Base-by-base conservation (phyloP, 2,113 vertebrate species). In the human (Homo sapiens) region DNA sequence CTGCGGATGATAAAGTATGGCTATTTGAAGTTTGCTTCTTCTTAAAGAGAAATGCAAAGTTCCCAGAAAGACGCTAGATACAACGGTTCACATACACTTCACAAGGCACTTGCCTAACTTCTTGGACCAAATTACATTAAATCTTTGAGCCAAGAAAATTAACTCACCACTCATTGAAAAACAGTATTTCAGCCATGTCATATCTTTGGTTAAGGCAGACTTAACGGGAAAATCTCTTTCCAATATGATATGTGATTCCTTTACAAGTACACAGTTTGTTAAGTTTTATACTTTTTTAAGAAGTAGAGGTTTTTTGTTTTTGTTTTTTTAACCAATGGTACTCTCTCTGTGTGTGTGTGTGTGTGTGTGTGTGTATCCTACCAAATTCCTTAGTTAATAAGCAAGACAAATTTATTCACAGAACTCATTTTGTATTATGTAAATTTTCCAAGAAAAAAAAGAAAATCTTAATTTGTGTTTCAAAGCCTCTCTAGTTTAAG, bases 371-470 rank as follows among this genome's bases (percentile, higher is more conserved):
- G 9, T 35, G 30, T 61, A 6, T 16, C 81, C 1, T 10, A 89
- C 12, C n/a, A 88, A 93, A 27, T 86, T 17, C 79, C 22, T 20
- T 23, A 73, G 5, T 79, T 97, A 95, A 93, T 73, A 90, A 93
- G 50, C 48, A 87, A 93, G 59, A 83, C 17, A 90, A 78, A 95
- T 59, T 84, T 97, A 52, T 70, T 94, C 66, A 93, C 85, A 90
- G 27, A 93, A 86, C 59, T 95, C 18, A 89, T 64, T 89, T 79
- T 50, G 9, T 92, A 10, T 83, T 91, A 86, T 50, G 40, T 86
- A 95, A 83, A 87, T 48, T 87, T 97, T 70, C 43, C 66, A 92
- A 38, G 57, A 75, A 76, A 90, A 90, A 75, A 80, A 78, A 93
- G 73, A 82, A 72, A 78, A 94, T 27, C 40, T 81, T 50, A 87